Evolutionary conservation across 92 coral and sea anemone genomes (phyloP).

Genomic region (Zoanthus sansibaricus): DNA sequence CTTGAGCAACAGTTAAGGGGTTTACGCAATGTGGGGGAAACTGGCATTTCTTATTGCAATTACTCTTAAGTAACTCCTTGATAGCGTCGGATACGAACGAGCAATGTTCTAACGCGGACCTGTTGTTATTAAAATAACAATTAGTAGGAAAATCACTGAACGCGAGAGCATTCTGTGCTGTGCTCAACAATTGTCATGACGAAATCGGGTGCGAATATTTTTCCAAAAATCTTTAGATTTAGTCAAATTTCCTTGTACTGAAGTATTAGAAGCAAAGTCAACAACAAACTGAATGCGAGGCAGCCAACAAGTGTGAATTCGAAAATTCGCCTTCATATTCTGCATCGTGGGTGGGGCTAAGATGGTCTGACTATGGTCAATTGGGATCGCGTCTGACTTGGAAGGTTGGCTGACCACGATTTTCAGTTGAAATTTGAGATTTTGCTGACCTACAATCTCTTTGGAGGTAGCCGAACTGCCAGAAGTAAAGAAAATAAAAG

Average conservation of each 20-base stretch:
- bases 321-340: too few relatives aligned
- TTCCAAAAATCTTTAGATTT: neutral
- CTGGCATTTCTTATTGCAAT: constrained; percentile 28
- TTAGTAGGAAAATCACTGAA: constrained; percentile 27
- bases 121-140: constrained; percentile 35
- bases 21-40: constrained; percentile 39
- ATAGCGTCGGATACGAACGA: constrained; percentile 46
- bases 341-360: too few relatives aligned
- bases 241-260: neutral
- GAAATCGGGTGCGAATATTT: neutral
- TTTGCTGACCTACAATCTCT: too few relatives aligned
- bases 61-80: constrained; percentile 7
- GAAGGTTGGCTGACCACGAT: too few relatives aligned
- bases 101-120: constrained; percentile 31
- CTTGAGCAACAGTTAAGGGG: constrained; percentile 62
- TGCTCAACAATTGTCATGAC: neutral
- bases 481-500: too few relatives aligned
- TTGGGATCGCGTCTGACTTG: too few relatives aligned
- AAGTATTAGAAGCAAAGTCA: neutral
- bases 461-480: too few relatives aligned
- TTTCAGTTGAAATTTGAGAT: too few relatives aligned
- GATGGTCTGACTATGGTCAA: too few relatives aligned
- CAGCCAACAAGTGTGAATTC: neutral
- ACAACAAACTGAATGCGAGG: neutral
- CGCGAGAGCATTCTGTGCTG: constrained; percentile 23